Evolutionary conservation across 2,113 vertebrate genomes (phyloP).

Genomic region (Okapia johnstoni): DNA sequence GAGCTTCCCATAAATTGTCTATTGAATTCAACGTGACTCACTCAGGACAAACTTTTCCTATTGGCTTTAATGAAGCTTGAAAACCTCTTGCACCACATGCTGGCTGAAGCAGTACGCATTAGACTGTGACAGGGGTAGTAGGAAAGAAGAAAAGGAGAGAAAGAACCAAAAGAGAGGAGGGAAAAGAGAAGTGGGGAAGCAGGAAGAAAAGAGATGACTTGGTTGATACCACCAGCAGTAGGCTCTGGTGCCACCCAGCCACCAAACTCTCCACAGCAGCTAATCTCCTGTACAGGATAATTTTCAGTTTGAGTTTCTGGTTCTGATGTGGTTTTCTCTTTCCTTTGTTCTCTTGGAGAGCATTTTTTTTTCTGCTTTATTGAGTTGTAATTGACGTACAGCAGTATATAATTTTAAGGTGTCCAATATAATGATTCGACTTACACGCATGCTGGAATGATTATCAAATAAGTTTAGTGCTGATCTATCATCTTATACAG

Average conservation of each 20-base stretch:
- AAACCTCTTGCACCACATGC: background rate
- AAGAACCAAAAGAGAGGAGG: background rate
- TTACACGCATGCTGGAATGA: background rate
- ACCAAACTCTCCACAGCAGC: background rate
- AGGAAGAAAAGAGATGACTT: background rate
- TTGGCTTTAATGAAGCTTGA: background rate
- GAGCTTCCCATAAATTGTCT: background rate
- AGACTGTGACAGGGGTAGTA: background rate
- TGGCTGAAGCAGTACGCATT: background rate
- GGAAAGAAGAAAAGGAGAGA: background rate
- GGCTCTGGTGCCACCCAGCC: background rate
- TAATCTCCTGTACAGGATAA: background rate
- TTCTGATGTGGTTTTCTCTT: background rate
- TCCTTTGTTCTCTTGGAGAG: background rate
- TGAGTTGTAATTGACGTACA: background rate
- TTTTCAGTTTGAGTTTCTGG: background rate
- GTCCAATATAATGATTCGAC: background rate
- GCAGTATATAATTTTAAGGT: background rate
- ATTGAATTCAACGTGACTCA: background rate
- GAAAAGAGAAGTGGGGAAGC: background rate
- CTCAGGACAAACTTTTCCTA: background rate
- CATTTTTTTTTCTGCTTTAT: background rate
- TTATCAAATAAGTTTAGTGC: background rate
- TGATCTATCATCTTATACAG: background rate
- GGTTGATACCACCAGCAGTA: background rate